These are phyloP conservation scores for Mesorhabditis belari DNA, from an alignment of 2,888 invertebrate species.

Conservation along the genomic window DNA sequence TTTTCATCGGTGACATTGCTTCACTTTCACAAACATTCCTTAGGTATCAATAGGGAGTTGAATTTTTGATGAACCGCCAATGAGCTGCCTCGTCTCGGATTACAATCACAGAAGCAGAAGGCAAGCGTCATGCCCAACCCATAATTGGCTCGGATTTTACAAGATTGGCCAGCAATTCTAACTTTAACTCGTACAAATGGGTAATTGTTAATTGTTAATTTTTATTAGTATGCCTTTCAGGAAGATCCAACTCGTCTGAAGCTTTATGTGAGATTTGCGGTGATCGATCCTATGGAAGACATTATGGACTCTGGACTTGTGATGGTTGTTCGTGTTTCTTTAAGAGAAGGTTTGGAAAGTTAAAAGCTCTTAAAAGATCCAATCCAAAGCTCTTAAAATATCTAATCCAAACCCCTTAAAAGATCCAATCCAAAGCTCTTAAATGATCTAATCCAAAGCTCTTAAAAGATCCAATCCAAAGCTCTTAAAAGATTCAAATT, in stretches of 20 bases:
- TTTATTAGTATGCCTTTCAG: too few relatives aligned
- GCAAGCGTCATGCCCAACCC: neutral
- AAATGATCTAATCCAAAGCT: neutral
- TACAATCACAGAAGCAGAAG: neutral
- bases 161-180: too few relatives aligned
- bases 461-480: neutral
- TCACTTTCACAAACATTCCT: too few relatives aligned
- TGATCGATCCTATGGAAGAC: slow-evolving; percentile 67
- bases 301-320: slow-evolving; percentile 72
- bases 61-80: too few relatives aligned
- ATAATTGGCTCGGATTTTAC: too few relatives aligned
- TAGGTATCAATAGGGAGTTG: too few relatives aligned
- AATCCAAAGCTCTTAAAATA: neutral
- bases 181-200: too few relatives aligned
- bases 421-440: neutral
- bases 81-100: neutral
- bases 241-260: neutral
- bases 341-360: slow-evolving; percentile 63
- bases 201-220: too few relatives aligned
- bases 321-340: slow-evolving; percentile 85
- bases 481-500: neutral
- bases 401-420: neutral
- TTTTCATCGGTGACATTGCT: too few relatives aligned
- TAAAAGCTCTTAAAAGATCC: neutral
- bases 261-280: slow-evolving; percentile 71